A percentile compares a stretch with the other conserved stretches of the same genome.
Evolutionary conservation across 2,113 vertebrate species (phyloP).

Genomic region (Arenaria interpres): DNA sequence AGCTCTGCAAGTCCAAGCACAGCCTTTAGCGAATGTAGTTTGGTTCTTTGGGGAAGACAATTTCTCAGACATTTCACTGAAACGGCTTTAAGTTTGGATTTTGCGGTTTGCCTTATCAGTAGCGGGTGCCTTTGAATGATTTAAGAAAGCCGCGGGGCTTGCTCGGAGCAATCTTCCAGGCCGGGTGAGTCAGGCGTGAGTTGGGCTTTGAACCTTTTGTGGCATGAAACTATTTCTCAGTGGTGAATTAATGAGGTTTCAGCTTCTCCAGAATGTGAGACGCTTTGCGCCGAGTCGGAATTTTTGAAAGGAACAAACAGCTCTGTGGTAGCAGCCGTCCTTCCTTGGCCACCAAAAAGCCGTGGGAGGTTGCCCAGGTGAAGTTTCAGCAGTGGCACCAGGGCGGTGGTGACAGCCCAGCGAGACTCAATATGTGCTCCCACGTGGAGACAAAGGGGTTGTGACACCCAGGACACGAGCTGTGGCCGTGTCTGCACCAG

Average conservation of each 20-base stretch:
- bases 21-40: background rate
- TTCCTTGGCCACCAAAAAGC: background rate
- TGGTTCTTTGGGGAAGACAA: background rate
- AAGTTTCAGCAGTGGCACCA: background rate
- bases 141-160: accelerated
- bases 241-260: conserved; percentile 24
- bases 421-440: accelerated
- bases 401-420: background rate
- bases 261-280: background rate
- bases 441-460: accelerated
- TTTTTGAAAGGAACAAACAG: background rate
- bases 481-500: background rate
- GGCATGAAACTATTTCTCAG: background rate
- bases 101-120: background rate
- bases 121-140: background rate
- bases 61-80: background rate
- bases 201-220: background rate
- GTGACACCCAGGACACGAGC: background rate
- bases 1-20: background rate
- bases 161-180: background rate
- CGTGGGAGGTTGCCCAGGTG: background rate
- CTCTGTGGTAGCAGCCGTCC: background rate
- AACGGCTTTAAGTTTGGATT: background rate
- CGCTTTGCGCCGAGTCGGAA: accelerated
- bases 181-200: background rate